Evolutionary conservation across 2,797 vertebrate species (phyloP).

Genomic region (Eupleurogrammus muticus): DNA sequence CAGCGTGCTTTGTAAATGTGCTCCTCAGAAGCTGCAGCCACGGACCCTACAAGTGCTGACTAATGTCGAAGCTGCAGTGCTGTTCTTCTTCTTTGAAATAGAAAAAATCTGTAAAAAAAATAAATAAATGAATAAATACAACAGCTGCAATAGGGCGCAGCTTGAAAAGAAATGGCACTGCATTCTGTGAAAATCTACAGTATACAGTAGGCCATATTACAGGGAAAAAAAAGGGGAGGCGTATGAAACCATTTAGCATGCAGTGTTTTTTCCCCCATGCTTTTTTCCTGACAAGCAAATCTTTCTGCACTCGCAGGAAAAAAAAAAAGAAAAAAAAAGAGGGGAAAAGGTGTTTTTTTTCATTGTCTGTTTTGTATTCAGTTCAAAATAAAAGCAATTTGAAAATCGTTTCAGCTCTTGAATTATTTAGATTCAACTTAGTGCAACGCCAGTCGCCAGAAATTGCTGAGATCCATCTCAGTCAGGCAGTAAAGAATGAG

Average conservation of each 20-base stretch:
- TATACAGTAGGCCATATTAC: conserved; percentile 35
- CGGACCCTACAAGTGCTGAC: conserved; percentile 77
- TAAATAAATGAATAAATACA: conserved; percentile 27
- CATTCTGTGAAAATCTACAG: conserved; percentile 41
- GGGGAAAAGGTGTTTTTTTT: conserved; percentile 20
- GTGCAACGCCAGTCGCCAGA: conserved; percentile 74
- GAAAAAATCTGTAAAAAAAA: conserved; percentile 28
- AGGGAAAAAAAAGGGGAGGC: conserved; percentile 56
- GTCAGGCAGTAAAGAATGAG: conserved; percentile 82
- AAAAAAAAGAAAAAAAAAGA: no score
- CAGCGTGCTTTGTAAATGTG: conserved; percentile 71
- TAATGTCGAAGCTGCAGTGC: conserved; percentile 68
- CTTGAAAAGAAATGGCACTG: conserved; percentile 32
- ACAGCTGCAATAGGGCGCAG: conserved; percentile 44
- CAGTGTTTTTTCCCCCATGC: conserved; percentile 47
- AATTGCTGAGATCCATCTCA: conserved; percentile 88
- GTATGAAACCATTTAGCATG: conserved; percentile 74
- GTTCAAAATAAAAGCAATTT: conserved; percentile 81
- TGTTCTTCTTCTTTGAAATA: conserved; percentile 60
- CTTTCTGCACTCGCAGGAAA: conserved; percentile 57
- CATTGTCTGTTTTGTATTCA: conserved; percentile 77
- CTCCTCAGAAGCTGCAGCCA: conserved; percentile 66
- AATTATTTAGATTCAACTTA: conserved; percentile 88
- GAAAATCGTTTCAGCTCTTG: conserved; percentile 77
- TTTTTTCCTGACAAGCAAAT: conserved; percentile 68